A percentile compares a stretch with the other conserved stretches of the same genome.
Conservation (phyloP, 2,888 invertebrate species). For the Coremacera marginata region DNA sequence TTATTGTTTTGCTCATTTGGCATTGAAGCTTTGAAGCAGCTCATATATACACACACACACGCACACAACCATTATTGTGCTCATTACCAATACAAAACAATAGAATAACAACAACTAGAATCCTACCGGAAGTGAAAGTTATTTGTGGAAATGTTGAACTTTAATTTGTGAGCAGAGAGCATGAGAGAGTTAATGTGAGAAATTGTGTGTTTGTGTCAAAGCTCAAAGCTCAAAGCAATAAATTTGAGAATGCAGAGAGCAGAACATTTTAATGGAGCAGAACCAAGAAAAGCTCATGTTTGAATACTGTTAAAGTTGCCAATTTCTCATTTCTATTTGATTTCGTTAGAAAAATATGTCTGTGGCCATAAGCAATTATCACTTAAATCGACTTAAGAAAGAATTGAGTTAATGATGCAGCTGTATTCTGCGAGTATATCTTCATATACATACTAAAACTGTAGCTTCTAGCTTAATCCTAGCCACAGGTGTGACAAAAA, state of each 20-base stretch:
- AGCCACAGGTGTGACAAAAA: too few relatives aligned
- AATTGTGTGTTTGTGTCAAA: not conserved
- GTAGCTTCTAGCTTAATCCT: too few relatives aligned
- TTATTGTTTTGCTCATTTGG: slow-evolving; percentile 50
- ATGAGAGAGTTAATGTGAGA: not conserved
- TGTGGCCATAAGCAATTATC: too few relatives aligned
- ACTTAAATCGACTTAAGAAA: too few relatives aligned
- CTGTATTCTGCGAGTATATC: too few relatives aligned
- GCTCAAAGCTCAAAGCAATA: not conserved
- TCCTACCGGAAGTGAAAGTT: slow-evolving; percentile 55
- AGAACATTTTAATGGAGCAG: not conserved
- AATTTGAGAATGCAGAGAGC: not conserved
- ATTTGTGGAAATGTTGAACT: slow-evolving; percentile 29
- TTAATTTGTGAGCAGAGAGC: slow-evolving; percentile 10
- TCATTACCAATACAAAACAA: slow-evolving; percentile 24
- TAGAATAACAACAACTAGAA: slow-evolving; percentile 17
- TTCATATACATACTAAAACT: too few relatives aligned
- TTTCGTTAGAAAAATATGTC: too few relatives aligned
- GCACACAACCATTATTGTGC: slow-evolving; percentile 4
- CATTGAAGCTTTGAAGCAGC: slow-evolving; percentile 58
- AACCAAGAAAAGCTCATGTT: not conserved
- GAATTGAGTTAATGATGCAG: too few relatives aligned
- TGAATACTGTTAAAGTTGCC: not conserved
- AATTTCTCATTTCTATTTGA: not conserved
- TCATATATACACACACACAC: slow-evolving; percentile 41